Base-by-base conservation (phyloP, 1,140 invertebrate species). In the Euura lappo region DNA sequence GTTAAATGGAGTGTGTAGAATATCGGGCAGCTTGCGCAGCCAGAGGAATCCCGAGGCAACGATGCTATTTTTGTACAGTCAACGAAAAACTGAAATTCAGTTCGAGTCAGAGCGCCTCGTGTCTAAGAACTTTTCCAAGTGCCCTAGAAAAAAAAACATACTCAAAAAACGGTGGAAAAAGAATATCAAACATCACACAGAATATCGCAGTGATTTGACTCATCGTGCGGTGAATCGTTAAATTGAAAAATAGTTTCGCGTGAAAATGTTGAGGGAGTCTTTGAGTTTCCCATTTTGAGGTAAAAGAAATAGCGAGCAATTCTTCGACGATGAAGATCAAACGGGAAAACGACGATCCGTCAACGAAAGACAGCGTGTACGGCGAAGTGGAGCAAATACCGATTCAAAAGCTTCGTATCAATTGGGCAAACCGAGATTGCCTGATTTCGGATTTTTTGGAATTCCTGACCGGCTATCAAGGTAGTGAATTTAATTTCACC, bases 381-480 rank as follows among this genome's bases (percentile, higher is more conserved):
- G 65, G 68, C 3, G 69, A 74, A 44, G 64, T 71, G 44, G 71
- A 77, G 11, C 76, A 82, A 74, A 72, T 81, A 69, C 67, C 83
- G 73, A 76, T 86, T 47, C 85, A 86, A 51, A 72, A 73, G 65
- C 75, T 89, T 11, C 83, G 86, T 76, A 76, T 76, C 43, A 81
- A 78, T 7, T 89, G 87, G 87, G 72, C 77, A 4, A 76, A 77
- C 28, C 74, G 82, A 46, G 70, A 84, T 60, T 84, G 82, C 72
- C 70, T 85, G n/a, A 83, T 88, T 43, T 74, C 81, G 1, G 84
- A 89, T 69, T 90, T 90, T 77, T 77, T 90, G 44, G 77, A 85
- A 72, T 89, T 88, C 79, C 77, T 90, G 13, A 86, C 87, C 7
- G 83, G 84, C 66, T 83, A 89, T 79, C 88, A 89, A 89, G 89